Conservation (phyloP, 2,797 vertebrate species). For the Limnodromus scolopaceus region DNA sequence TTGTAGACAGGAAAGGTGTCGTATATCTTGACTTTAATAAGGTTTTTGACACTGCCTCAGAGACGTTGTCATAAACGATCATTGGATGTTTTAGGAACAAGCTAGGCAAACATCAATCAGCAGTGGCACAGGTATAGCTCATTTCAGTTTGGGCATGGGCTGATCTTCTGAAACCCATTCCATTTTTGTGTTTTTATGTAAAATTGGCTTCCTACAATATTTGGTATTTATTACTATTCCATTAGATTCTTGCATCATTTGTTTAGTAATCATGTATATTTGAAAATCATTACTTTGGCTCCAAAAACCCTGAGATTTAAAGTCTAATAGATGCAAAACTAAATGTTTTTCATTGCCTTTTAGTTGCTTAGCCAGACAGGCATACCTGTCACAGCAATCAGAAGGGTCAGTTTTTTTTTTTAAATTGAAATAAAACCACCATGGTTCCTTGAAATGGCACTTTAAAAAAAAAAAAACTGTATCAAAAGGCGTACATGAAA, state of each 20-base stretch:
- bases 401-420: not conserved
- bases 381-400: not conserved
- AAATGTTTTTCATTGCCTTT: not conserved
- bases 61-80: not conserved
- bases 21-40: not conserved
- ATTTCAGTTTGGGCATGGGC: not conserved
- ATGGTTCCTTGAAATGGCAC: accelerated
- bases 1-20: not conserved
- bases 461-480: not conserved
- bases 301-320: not conserved
- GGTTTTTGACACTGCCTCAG: not conserved
- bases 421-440: not conserved
- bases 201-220: not conserved
- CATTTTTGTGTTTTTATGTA: not conserved
- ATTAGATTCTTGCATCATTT: not conserved
- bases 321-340: not conserved
- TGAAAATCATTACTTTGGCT: not conserved
- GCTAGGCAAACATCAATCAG: not conserved
- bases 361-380: not conserved
- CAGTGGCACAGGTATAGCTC: not conserved
- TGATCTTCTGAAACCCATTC: not conserved
- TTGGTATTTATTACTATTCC: not conserved
- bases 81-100: not conserved
- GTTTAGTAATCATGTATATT: not conserved
- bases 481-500: not conserved